A percentile compares a stretch with the other conserved stretches of the same genome.
Conservation (phyloP, 2,113 vertebrate genomes). For the Gobiocypris rarus region DNA sequence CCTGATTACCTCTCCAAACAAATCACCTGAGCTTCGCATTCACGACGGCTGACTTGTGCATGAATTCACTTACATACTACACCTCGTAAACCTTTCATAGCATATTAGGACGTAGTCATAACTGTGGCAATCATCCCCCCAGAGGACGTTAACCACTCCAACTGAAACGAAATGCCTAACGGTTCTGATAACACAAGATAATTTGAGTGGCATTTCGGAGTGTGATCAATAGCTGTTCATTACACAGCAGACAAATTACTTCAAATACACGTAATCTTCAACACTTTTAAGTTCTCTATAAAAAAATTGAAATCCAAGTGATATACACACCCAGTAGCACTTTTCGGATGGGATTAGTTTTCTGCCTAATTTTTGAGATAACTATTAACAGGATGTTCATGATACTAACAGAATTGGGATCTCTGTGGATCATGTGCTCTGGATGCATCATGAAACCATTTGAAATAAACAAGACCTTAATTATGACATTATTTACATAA, state of each 20-base stretch:
- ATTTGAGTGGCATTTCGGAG: conserved; percentile 31
- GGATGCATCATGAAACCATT: not conserved
- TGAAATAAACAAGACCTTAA: too few species aligned
- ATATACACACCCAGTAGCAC: not conserved
- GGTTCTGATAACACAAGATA: conserved; percentile 26
- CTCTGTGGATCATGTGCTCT: not conserved
- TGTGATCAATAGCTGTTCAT: conserved; percentile 22
- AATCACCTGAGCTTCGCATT: conserved; percentile 22
- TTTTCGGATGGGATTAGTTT: not conserved
- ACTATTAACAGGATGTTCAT: not conserved
- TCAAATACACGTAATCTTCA: conserved; percentile 6
- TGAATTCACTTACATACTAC: conserved; percentile 31
- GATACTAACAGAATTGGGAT: not conserved
- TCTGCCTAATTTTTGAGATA: not conserved
- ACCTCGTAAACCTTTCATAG: conserved; percentile 32
- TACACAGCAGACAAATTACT: conserved; percentile 22
- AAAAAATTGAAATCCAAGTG: not conserved
- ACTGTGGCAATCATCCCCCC: conserved; percentile 22
- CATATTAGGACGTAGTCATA: conserved; percentile 39
- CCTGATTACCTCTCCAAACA: conserved; percentile 49
- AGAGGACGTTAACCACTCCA: not conserved
- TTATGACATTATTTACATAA: not conserved
- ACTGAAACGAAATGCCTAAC: conserved; percentile 28
- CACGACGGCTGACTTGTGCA: conserved; percentile 12
- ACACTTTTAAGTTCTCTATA: conserved; percentile 12